phyloP scores from a whole-genome alignment of 2,888 invertebrate species.

The Arrhopalites spinosus region DNA sequence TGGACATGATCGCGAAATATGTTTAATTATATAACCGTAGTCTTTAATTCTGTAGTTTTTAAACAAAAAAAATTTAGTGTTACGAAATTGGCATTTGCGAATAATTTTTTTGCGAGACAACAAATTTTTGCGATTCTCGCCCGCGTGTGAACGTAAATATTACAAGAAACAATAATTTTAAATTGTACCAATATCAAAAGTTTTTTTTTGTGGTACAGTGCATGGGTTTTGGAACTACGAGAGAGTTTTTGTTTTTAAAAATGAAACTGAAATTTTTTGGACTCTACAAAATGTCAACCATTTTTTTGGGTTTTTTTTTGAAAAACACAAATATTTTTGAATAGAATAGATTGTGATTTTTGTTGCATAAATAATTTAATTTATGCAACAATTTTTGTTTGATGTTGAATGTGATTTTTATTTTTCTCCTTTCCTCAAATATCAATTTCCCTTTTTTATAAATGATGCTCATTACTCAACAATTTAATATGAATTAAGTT shows the following conservation, averaged over 20 bases:
- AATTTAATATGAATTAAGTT: too few species aligned
- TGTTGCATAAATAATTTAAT: not conserved
- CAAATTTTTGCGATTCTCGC: conserved; percentile 32
- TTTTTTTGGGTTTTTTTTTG: not conserved
- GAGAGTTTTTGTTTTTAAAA: not conserved
- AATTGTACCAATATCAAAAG: not conserved
- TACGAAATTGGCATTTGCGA: not conserved
- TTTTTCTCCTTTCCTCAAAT: too few species aligned
- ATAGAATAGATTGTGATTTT: not conserved
- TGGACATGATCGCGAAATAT: not conserved
- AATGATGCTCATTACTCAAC: too few species aligned
- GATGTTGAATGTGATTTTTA: not conserved
- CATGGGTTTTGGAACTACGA: conserved; percentile 43
- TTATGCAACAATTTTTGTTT: not conserved
- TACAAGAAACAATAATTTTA: too few species aligned
- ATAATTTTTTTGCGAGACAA: conserved; percentile 21
- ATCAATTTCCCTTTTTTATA: too few species aligned
- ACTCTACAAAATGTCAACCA: too few species aligned
- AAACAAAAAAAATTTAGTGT: too few species aligned
- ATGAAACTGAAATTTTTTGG: too few species aligned
- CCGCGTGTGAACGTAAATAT: not conserved
- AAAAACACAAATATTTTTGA: not conserved
- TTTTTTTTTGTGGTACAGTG: conserved; percentile 34
- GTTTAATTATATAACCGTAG: not conserved
- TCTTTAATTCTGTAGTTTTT: too few species aligned